phyloP scores from a whole-genome alignment of 2,888 invertebrate species.

The Drosophila mettleri region DNA sequence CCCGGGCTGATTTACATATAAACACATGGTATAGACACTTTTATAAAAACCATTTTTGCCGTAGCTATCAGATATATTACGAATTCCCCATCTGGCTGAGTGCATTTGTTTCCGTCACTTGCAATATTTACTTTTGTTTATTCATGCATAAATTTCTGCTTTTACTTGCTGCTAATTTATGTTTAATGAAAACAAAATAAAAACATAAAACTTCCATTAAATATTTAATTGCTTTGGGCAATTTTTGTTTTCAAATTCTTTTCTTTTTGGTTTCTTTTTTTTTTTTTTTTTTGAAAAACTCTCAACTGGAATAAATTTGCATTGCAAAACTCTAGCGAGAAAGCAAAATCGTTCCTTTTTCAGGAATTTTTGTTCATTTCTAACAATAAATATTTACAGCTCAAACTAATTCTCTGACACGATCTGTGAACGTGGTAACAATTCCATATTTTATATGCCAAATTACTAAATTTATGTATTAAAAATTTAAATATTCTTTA shows the following conservation, averaged over 20 bases:
- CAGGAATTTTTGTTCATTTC: neutral
- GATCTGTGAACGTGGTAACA: neutral
- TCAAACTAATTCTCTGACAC: neutral
- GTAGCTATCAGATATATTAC: slow-evolving; percentile 5
- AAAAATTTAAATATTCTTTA: slow-evolving; percentile 14
- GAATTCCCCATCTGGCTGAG: slow-evolving; percentile 28
- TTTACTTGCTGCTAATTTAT: slow-evolving; percentile 20
- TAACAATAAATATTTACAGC: neutral
- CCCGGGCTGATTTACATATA: slow-evolving; percentile 30
- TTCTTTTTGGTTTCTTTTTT: neutral
- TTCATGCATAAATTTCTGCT: slow-evolving; percentile 42
- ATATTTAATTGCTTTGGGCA: slow-evolving; percentile 37
- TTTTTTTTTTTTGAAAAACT: neutral
- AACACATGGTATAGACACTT: slow-evolving; percentile 32
- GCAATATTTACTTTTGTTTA: slow-evolving; percentile 50
- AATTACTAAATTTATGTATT: too few species aligned
- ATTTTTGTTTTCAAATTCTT: neutral
- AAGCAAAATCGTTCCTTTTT: neutral
- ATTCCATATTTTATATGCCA: neutral
- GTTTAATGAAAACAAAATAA: slow-evolving; percentile 15
- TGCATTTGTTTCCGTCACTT: slow-evolving; percentile 46
- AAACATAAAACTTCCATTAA: slow-evolving; percentile 21
- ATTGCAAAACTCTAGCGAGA: slow-evolving; percentile 3
- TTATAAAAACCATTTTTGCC: slow-evolving; percentile 4
- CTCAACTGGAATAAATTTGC: neutral